Evolutionary conservation across 2,888 invertebrate species (phyloP).

Genomic region (Mimumesa dahlbomi): DNA sequence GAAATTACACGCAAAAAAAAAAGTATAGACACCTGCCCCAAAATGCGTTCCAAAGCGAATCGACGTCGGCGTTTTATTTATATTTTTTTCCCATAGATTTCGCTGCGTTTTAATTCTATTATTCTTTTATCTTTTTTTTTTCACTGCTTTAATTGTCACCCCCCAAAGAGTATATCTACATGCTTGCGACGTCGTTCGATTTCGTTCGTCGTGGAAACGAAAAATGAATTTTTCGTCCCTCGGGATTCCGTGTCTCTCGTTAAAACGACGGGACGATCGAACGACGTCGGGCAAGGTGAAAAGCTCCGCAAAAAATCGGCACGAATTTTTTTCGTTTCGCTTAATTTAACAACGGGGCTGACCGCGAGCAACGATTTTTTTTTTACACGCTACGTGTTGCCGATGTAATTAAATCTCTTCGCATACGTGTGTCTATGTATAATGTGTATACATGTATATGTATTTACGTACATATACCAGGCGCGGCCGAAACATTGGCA

Average conservation of each 20-base stretch:
- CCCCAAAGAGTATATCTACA: too few relatives aligned
- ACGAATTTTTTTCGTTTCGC: constrained; percentile 27
- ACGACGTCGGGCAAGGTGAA: neutral
- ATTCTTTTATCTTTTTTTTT: too few relatives aligned
- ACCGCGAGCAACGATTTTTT: constrained; percentile 38
- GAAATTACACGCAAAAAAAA: constrained; percentile 27
- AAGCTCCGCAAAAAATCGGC: constrained; percentile 3
- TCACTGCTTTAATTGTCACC: too few relatives aligned
- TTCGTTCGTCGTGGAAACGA: too few relatives aligned
- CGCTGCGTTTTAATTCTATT: too few relatives aligned
- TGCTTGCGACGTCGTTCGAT: too few relatives aligned
- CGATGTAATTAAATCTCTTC: constrained; percentile 35
- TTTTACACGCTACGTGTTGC: constrained; percentile 31
- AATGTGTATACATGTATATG: constrained; percentile 19
- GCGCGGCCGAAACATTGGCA: constrained; percentile 30
- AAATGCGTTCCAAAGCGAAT: constrained; percentile 4
- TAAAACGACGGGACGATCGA: neutral
- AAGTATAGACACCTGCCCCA: neutral
- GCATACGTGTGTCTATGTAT: constrained; percentile 15
- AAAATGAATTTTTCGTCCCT: neutral
- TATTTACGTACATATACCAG: constrained; percentile 23
- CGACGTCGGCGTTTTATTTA: constrained; percentile 3
- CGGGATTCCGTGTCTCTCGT: neutral
- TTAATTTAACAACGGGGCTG: constrained; percentile 41
- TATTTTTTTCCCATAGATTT: too few relatives aligned